Evolutionary conservation across 2,797 vertebrate species (phyloP).

Genomic region (Eulemur coronatus): DNA sequence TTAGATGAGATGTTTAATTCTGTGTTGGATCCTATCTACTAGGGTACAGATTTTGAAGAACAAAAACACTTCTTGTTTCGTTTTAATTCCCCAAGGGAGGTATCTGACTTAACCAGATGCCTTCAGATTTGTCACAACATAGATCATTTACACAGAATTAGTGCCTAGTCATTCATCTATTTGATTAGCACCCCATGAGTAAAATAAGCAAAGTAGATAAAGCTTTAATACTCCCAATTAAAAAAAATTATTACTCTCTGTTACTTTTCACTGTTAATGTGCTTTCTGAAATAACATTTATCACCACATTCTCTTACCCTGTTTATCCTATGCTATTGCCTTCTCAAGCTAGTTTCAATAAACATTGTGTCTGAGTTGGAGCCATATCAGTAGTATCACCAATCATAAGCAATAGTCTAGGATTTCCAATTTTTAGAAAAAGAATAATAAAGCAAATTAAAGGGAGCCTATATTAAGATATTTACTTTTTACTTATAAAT

Average conservation of each 20-base stretch:
- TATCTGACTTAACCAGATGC: conserved; percentile 61
- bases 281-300: neutral
- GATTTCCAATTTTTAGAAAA: conserved; percentile 5
- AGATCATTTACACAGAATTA: conserved; percentile 23
- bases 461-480: neutral
- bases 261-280: neutral
- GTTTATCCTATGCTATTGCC: neutral
- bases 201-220: conserved; percentile 43
- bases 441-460: neutral
- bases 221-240: conserved; percentile 25
- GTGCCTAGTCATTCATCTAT: conserved; percentile 26
- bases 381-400: neutral
- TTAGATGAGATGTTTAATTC: conserved; percentile 73
- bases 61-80: conserved; percentile 65
- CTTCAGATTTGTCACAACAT: conserved; percentile 55
- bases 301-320: neutral
- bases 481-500: conserved; percentile 1
- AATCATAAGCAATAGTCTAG: neutral
- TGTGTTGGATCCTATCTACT: conserved; percentile 64
- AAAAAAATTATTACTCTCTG: neutral
- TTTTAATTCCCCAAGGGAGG: conserved; percentile 60
- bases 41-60: conserved; percentile 73
- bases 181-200: conserved; percentile 48
- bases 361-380: neutral
- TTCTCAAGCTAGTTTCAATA: neutral